A percentile compares a stretch with the other conserved stretches of the same genome.
Evolutionary conservation across 1,140 invertebrate genomes (phyloP).

Genomic region (Hetaerina americana): DNA sequence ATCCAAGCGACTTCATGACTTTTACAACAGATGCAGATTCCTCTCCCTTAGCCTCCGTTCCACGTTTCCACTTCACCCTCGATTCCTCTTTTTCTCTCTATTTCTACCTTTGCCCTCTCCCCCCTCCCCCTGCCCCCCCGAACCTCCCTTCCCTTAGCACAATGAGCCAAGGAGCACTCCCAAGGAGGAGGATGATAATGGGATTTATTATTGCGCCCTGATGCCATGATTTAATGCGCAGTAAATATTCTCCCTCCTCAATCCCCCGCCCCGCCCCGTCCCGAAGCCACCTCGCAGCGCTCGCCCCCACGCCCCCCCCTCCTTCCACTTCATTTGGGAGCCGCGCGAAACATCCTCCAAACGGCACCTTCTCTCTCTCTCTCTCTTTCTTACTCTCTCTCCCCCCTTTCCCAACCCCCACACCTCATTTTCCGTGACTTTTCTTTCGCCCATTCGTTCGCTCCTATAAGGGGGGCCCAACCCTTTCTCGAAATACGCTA

Average conservation of each 20-base stretch:
- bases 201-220: background rate
- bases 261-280: background rate
- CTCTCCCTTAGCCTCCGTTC: background rate
- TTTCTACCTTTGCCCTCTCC: background rate
- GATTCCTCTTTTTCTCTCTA: background rate
- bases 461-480: too few relatives aligned
- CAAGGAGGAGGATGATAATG: background rate
- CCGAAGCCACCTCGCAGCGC: background rate
- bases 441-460: too few relatives aligned
- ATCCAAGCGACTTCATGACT: too few relatives aligned
- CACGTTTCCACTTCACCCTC: background rate
- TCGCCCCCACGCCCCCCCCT: background rate
- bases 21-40: too few relatives aligned
- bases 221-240: background rate
- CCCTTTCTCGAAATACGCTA: too few relatives aligned
- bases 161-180: background rate
- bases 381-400: too few relatives aligned
- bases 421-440: too few relatives aligned
- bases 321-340: background rate
- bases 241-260: background rate
- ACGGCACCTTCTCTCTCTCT: too few relatives aligned
- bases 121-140: too few relatives aligned
- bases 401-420: too few relatives aligned
- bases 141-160: background rate
- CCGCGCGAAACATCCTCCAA: too few relatives aligned